Evolutionary conservation across 2,888 invertebrate species (phyloP), one percentile per base, ranked within the genome.

Genomic region (Tortricodes alternella): DNA sequence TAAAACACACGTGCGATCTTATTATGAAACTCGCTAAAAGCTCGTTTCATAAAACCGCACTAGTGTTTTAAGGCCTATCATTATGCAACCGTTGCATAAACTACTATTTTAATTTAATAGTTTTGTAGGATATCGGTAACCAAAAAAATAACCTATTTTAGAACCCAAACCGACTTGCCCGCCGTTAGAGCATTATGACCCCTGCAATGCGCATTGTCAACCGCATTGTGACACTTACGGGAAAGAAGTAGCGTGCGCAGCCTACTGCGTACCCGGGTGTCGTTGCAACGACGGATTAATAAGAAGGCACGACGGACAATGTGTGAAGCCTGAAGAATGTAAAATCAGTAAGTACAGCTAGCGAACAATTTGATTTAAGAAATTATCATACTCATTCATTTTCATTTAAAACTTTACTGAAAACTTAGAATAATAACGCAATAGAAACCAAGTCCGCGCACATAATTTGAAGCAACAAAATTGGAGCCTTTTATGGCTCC

Each of bases 201-300:
- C 37, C 2, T 48, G 48, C 18, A 48, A 48, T 18, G 48, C 48
- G 15, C 48, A 48, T 18, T 48, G 48, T 15, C 37, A 48, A 27
- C 18, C 37, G 16, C 37, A 35, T 27, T 48, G 48, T 15, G 48
- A 48, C 16, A 24, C 27, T 24, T 37, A 48, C 18, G 48, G 48
- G 4, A 3, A 24, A 9, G 27, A 48, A 11, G 27, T 48, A 4
- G 24, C 48, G 0, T 48, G 48, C 48, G 13, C 37, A 16, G 16
- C 48, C 3, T 37, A 37, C 18, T 48, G 48, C 18, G 37, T 11
- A 0, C 24, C 18, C 8, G 48, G 48, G 9, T 48, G 48, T 18
- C 24, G 8, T 8, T 48, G 48, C 48, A 27, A 48, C 9, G 35
- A 38, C 8, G 48, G 37, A 1, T 11, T 48, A 18, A 37, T 48